phyloP scores from a whole-genome alignment of 2,888 invertebrate genomes.

The Ypsolopha sequella region DNA sequence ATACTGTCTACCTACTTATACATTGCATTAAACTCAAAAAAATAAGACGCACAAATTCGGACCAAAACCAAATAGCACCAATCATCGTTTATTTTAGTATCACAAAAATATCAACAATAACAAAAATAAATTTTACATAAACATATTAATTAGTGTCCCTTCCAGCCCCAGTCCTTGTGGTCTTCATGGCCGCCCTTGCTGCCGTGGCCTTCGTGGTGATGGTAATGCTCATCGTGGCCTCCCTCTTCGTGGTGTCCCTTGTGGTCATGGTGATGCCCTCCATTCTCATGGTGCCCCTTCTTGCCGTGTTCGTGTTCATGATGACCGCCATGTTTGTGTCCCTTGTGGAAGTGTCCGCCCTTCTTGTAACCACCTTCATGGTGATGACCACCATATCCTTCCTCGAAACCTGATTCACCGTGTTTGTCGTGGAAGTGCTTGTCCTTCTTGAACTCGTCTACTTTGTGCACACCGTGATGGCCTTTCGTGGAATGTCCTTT shows the following conservation, averaged over 20 bases:
- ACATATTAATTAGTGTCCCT: constrained; percentile 41
- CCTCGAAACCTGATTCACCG: constrained; percentile 84
- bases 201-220: constrained; percentile 77
- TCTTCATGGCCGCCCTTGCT: constrained; percentile 83
- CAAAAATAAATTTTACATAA: constrained; percentile 4
- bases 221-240: constrained; percentile 80
- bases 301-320: constrained; percentile 83
- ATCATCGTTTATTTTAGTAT: constrained; percentile 5
- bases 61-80: no score
- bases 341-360: constrained; percentile 84
- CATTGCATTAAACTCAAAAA: constrained; percentile 18
- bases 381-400: constrained; percentile 82
- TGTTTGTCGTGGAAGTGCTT: constrained; percentile 90
- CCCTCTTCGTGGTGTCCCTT: constrained; percentile 83
- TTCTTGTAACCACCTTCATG: constrained; percentile 82
- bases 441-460: constrained; percentile 88
- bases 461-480: constrained; percentile 85
- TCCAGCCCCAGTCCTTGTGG: constrained; percentile 82
- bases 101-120: constrained; percentile 13
- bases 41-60: constrained; percentile 9
- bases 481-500: constrained; percentile 90
- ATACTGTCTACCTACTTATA: no score
- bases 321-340: constrained; percentile 80
- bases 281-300: constrained; percentile 83
- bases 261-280: constrained; percentile 81